These are phyloP conservation scores for Xylocampa areola DNA, from an alignment of 2,888 invertebrate species.

Conservation along the genomic window DNA sequence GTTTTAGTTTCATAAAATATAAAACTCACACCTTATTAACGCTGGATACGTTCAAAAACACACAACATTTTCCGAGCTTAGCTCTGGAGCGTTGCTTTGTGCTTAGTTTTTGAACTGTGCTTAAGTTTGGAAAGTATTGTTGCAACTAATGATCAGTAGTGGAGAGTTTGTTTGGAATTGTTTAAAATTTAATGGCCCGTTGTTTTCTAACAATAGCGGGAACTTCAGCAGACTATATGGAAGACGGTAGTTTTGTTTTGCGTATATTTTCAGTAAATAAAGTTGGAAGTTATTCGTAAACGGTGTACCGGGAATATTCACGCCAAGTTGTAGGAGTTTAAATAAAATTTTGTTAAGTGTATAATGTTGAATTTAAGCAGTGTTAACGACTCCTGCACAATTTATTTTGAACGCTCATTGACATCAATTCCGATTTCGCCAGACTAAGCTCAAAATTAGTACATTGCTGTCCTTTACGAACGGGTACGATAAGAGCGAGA, in stretches of 20 bases:
- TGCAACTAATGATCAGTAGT: constrained; percentile 52
- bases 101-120: constrained; percentile 53
- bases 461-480: too few species aligned
- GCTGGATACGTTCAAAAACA: constrained; percentile 26
- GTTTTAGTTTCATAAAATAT: constrained; percentile 14
- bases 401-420: too few species aligned
- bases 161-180: constrained; percentile 41
- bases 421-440: too few species aligned
- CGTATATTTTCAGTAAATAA: constrained; percentile 7
- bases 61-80: constrained; percentile 42
- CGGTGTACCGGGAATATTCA: too few species aligned
- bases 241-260: constrained; percentile 12
- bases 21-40: constrained; percentile 18
- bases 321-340: too few species aligned
- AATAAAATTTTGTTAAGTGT: too few species aligned
- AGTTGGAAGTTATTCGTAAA: too few species aligned
- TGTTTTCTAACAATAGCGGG: constrained; percentile 32
- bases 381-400: too few species aligned
- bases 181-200: constrained; percentile 42
- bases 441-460: too few species aligned
- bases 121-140: constrained; percentile 49
- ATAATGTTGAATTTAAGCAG: too few species aligned
- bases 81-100: constrained; percentile 37
- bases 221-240: constrained; percentile 13
- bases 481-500: too few species aligned